Evolutionary conservation across 2,888 invertebrate species (phyloP), one percentile per base, ranked within the genome.

Genomic region (Furcula furcula): DNA sequence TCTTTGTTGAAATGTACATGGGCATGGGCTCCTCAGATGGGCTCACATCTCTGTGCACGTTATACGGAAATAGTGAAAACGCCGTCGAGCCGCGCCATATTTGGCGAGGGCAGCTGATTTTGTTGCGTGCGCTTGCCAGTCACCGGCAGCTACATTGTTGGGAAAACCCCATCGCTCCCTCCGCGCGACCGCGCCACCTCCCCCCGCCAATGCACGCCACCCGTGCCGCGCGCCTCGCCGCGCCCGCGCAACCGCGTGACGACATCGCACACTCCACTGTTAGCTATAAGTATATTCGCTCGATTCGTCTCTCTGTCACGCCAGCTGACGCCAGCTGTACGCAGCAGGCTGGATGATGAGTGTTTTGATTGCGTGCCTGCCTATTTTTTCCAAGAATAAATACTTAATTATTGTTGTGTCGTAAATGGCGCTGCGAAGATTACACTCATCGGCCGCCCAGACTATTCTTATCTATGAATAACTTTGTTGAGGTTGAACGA

Each of bases 81-180:
- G 56, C 30, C 34, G 31, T 34, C 14, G 32, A 32, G 29, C 34
- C 48, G 51, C 57, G 57, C 85, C 76, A 63, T 85, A 76, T 82
- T 78, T 65, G 82, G 84, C 55, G 66, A 63, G 76, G 64, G 56
- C 63, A 55, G 63, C 38, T 35, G 46, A 41, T 49, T 43, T 50
- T 36, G 50, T 42, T 50, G 59, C 65, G 64, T 55, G 66, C 71
- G 69, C 62, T 35, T 31, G 48, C 46, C 45, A 54, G 64, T 61
- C 38, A 43, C 40, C 43, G 57, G 40, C 46, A 64, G 71, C 68
- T 76, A 69, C 83, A 85, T 81, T 55, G 67, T 65, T 87, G 84
- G 89, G 88, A 88, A 89, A 89, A 87, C 86, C 88, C 88, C 76
- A 80, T 55, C 49, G 36, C 39, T 34, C 51, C 55, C 51, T 15